Evolutionary conservation across 2,888 invertebrate genomes (phyloP).

Genomic region (Homarus gammarus): DNA sequence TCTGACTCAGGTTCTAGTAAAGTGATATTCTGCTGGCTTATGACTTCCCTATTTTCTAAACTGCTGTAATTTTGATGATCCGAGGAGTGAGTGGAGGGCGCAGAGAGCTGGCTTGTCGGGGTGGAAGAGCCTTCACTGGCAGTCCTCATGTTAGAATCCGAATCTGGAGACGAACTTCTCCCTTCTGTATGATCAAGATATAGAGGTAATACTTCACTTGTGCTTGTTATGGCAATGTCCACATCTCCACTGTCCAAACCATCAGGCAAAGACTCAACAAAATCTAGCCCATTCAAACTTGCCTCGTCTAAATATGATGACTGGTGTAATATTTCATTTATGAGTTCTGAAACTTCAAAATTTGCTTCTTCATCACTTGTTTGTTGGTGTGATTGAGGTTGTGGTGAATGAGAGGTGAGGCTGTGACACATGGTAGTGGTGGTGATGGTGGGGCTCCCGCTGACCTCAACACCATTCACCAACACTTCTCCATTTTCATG

Average conservation of each 20-base stretch:
- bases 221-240: constrained; percentile 10
- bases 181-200: constrained; percentile 34
- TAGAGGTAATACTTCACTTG: constrained; percentile 21
- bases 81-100: constrained; percentile 49
- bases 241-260: constrained; percentile 14
- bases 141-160: constrained; percentile 67
- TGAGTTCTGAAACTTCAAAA: constrained; percentile 33
- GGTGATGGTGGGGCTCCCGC: neutral
- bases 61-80: constrained; percentile 24
- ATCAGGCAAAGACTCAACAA: constrained; percentile 34
- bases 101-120: constrained; percentile 56
- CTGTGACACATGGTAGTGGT: too few relatives aligned
- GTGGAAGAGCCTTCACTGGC: constrained; percentile 65
- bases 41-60: neutral
- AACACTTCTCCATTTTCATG: constrained; percentile 46
- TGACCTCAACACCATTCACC: constrained; percentile 41
- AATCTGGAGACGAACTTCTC: constrained; percentile 54
- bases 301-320: constrained; percentile 38
- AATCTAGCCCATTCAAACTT: constrained; percentile 45
- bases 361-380: constrained; percentile 31
- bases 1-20: neutral
- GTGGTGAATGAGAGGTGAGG: neutral
- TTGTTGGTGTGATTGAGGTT: neutral
- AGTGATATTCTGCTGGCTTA: too few relatives aligned
- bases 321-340: constrained; percentile 30